phyloP scores from a whole-genome alignment of 2,113 vertebrate genomes.

The Scomber japonicus region DNA sequence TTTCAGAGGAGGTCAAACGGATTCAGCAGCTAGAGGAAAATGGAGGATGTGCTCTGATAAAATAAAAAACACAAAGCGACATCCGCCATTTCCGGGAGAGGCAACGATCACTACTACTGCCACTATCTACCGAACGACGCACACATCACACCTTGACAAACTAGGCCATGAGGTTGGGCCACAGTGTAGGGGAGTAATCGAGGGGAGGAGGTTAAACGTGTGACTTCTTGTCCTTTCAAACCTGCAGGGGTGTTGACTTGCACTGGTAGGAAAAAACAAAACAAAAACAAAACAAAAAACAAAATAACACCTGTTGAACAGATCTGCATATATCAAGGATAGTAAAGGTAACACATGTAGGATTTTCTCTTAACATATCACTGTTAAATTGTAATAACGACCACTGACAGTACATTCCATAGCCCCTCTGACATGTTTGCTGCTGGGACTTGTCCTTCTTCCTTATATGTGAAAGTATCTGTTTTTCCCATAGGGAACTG shows the following conservation, averaged over 20 bases:
- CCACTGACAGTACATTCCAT: slow-evolving; percentile 72
- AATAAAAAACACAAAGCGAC: slow-evolving; percentile 16
- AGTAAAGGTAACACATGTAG: slow-evolving; percentile 80
- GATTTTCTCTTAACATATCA: slow-evolving; percentile 69
- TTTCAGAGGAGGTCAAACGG: slow-evolving; percentile 55
- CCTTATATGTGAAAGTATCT: slow-evolving; percentile 15
- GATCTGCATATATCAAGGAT: slow-evolving; percentile 99
- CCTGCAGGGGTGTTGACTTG: slow-evolving; percentile 98
- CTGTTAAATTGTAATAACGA: slow-evolving; percentile 44
- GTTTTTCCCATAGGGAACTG: slow-evolving; percentile 73
- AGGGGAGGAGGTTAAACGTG: slow-evolving; percentile 56
- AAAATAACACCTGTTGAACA: slow-evolving; percentile 96
- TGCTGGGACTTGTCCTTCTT: slow-evolving; percentile 55
- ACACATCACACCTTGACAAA: slow-evolving; percentile 86
- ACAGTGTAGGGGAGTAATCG: slow-evolving; percentile 63
- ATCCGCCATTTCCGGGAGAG: slow-evolving; percentile 45
- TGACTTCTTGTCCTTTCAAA: slow-evolving; percentile 97
- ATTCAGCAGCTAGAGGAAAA: slow-evolving; percentile 66
- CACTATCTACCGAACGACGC: slow-evolving; percentile 72
- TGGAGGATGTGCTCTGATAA: slow-evolving; percentile 21
- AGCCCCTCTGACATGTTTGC: slow-evolving; percentile 69
- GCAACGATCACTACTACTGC: slow-evolving; percentile 53
- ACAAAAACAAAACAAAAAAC: slow-evolving; percentile 32
- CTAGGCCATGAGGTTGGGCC: slow-evolving; percentile 91
- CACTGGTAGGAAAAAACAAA: slow-evolving; percentile 87